Base-by-base conservation (phyloP, 2,113 vertebrate genomes). In the Euleptes europaea region DNA sequence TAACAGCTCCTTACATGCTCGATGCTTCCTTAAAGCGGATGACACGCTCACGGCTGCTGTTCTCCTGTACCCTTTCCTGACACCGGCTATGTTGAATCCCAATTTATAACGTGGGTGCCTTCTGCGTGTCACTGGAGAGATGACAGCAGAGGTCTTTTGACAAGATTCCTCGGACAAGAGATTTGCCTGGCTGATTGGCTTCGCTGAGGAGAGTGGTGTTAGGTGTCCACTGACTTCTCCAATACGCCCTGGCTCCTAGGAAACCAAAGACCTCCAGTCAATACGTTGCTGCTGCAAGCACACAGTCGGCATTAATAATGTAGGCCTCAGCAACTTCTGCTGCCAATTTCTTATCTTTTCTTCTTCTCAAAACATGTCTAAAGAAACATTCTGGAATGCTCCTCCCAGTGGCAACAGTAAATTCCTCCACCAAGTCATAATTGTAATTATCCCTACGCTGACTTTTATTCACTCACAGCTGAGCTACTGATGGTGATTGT, bases 121-220 rank as follows among this genome's bases (percentile, higher is more conserved):
- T 83, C 86, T 83, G 40, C 2, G 4, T 69, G 83, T 76, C 88
- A 78, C 82, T 82, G 76, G 26, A 78, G 70, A 91, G 85, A 75
- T 88, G 80, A 2, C 0, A 86, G 84, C 73, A n/a, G 81, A 6
- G 2, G 26, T 40, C 82, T 80, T 78, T 84, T 84, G 0, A 51
- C 0, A 84, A 72, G 66, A 35, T 82, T 69, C 70, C 63, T 78
- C 84, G 65, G 82, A 87, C 63, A 86, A 79, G 60, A 78, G 86
- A 90, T 89, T 35, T 84, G 80, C 0, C 0, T 63, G 87, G 47
- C 17, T 87, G 84, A 91, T 86, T 35, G 80, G 91, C 3, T 90
- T 60, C 49, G 42, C 21, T 51, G 80, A 86, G 87, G 76, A 83
- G 84, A 92, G 74, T 65, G 1, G 81, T 71, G 77, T 63, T 90